Evolutionary conservation across 2,888 invertebrate species (phyloP).

Genomic region (Ferrisia virgata): DNA sequence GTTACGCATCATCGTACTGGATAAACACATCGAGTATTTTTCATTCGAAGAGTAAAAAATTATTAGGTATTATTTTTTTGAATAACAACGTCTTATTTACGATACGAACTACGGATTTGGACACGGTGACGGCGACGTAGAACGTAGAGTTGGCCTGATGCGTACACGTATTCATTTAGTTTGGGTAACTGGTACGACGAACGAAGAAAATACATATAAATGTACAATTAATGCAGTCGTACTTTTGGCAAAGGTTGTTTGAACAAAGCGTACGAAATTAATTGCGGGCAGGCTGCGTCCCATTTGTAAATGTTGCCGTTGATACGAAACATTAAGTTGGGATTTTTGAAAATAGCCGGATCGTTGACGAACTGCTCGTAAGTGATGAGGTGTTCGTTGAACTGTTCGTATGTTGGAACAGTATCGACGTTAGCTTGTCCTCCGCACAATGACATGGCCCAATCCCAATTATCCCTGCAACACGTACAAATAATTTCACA

Average conservation of each 20-base stretch:
- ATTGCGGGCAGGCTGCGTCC: constrained; percentile 84
- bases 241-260: constrained; percentile 79
- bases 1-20: not conserved
- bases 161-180: not conserved
- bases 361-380: constrained; percentile 63
- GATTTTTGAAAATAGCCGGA: constrained; percentile 68
- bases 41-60: not conserved
- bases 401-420: constrained; percentile 61
- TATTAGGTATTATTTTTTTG: no score
- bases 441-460: constrained; percentile 77
- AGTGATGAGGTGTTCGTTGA: constrained; percentile 61
- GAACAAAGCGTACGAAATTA: constrained; percentile 82
- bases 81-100: no score
- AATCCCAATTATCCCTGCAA: constrained; percentile 54
- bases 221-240: no score
- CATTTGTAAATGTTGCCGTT: constrained; percentile 87
- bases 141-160: no score
- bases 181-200: not conserved
- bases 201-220: no score
- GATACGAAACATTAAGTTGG: constrained; percentile 80
- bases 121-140: no score
- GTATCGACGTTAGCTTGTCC: constrained; percentile 60
- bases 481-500: not conserved
- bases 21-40: not conserved
- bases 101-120: no score